Evolutionary conservation across 2,113 vertebrate species (phyloP).

Genomic region (Ctenodactylus gundi): DNA sequence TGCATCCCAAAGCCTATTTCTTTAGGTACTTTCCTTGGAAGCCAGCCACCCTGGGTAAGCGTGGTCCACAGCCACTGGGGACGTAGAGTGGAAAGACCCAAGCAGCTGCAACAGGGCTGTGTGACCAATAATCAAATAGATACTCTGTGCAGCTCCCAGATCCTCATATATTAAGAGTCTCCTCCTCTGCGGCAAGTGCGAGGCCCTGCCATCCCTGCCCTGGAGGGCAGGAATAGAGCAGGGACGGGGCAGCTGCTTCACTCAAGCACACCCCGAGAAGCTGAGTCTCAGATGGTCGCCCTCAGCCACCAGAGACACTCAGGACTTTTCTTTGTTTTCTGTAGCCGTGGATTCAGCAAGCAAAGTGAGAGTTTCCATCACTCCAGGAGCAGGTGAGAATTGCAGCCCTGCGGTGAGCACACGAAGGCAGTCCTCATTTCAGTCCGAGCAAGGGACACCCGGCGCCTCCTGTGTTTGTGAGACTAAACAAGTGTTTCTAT

Average conservation of each 20-base stretch:
- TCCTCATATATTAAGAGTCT: too few species aligned
- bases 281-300: not conserved
- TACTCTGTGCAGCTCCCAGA: fast-evolving
- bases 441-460: not conserved
- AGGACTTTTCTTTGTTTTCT: not conserved
- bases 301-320: not conserved
- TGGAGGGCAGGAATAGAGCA: not conserved
- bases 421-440: not conserved
- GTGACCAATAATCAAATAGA: too few species aligned
- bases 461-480: not conserved
- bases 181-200: not conserved
- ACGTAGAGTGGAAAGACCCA: not conserved
- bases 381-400: not conserved
- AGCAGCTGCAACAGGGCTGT: not conserved
- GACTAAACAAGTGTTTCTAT: slow-evolving; percentile 35
- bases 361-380: not conserved
- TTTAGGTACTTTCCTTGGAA: not conserved
- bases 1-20: not conserved
- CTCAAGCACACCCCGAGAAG: not conserved
- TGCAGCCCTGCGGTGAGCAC: not conserved
- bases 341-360: not conserved
- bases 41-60: too few species aligned
- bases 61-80: not conserved
- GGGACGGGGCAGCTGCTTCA: fast-evolving
- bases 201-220: fast-evolving